A percentile compares a stretch with the other conserved stretches of the same genome.
phyloP scores from a whole-genome alignment of 2,888 invertebrate species.

The Hirtodrosophila confusa region DNA sequence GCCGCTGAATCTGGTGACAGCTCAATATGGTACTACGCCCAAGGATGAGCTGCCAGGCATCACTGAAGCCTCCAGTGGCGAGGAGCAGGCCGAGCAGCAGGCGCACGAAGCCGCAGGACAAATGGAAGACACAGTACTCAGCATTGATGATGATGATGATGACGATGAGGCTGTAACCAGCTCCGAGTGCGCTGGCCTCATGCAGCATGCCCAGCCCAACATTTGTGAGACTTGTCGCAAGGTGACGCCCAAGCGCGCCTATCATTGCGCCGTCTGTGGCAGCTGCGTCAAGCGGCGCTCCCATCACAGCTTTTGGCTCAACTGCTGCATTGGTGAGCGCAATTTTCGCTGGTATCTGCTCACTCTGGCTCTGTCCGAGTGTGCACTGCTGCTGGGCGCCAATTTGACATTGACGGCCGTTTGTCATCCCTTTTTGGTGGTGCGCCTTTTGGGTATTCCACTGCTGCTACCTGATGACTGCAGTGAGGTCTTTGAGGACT shows the following conservation, averaged over 20 bases:
- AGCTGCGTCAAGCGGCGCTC: slow-evolving; percentile 91
- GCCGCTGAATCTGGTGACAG: slow-evolving; percentile 80
- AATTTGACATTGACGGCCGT: slow-evolving; percentile 94
- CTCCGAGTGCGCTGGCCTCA: slow-evolving; percentile 70
- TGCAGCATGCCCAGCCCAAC: slow-evolving; percentile 71
- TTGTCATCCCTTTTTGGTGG: slow-evolving; percentile 88
- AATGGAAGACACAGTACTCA: slow-evolving; percentile 67
- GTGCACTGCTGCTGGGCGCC: slow-evolving; percentile 89
- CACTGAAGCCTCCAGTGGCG: slow-evolving; percentile 79
- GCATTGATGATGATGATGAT: slow-evolving; percentile 66
- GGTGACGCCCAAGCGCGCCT: slow-evolving; percentile 88
- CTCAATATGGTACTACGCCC: slow-evolving; percentile 69
- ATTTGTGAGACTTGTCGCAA: slow-evolving; percentile 87
- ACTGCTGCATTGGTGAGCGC: slow-evolving; percentile 92
- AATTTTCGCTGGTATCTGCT: slow-evolving; percentile 91
- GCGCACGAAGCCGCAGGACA: slow-evolving; percentile 68
- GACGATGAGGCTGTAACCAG: slow-evolving; percentile 25
- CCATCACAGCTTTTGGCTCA: slow-evolving; percentile 93
- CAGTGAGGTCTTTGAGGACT: slow-evolving; percentile 91
- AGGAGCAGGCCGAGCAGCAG: slow-evolving; percentile 78
- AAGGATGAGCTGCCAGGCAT: slow-evolving; percentile 81
- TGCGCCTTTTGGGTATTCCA: slow-evolving; percentile 78
- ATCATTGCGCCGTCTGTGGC: slow-evolving; percentile 93
- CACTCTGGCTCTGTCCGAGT: slow-evolving; percentile 88
- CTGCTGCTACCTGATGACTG: slow-evolving; percentile 93